Conservation (phyloP, 2,797 vertebrate genomes). For the Morelia viridis region DNA sequence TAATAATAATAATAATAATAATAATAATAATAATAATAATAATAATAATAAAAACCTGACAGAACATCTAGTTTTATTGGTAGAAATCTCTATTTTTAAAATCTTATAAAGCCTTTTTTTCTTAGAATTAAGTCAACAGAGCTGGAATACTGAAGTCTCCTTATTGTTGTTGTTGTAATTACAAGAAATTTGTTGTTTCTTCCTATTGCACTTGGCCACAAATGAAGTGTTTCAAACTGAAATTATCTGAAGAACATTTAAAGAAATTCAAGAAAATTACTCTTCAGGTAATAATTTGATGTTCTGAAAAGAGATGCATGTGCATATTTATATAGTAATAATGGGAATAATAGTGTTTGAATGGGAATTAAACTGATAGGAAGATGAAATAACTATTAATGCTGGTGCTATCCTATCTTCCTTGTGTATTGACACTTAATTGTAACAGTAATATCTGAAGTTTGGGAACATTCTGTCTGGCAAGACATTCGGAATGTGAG, state of each 20-base stretch:
- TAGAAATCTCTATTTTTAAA: not conserved
- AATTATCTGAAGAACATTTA: not conserved
- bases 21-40: not conserved
- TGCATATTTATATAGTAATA: conserved; percentile 24
- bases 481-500: not conserved
- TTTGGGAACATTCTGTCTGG: not conserved
- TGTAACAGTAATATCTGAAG: conserved; percentile 19
- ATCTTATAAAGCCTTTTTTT: not conserved
- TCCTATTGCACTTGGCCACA: not conserved
- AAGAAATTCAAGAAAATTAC: conserved; percentile 3
- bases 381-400: not conserved
- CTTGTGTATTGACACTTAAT: not conserved
- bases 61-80: not conserved
- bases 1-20: not conserved
- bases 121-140: not conserved
- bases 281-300: conserved; percentile 28
- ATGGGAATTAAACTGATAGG: not conserved
- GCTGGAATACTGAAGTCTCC: not conserved
- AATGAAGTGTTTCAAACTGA: conserved; percentile 5
- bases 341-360: not conserved
- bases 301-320: conserved; percentile 27
- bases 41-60: not conserved
- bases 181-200: not conserved
- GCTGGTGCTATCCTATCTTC: not conserved
- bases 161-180: not conserved